Evolutionary conservation across 1,140 invertebrate species (phyloP).

Genomic region (Reticulitermes speratus): DNA sequence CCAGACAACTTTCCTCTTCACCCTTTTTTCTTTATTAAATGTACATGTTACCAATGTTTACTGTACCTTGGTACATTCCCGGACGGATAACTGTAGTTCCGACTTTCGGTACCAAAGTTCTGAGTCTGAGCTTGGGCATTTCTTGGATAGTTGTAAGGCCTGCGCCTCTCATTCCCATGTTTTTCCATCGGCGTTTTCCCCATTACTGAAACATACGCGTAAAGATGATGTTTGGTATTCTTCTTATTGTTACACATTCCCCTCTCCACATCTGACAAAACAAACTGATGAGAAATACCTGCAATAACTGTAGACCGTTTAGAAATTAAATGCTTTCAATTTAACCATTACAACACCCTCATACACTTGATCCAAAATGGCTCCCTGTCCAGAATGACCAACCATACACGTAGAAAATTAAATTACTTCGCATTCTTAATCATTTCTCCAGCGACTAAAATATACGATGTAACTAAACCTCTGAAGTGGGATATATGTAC

Average conservation of each 20-base stretch:
- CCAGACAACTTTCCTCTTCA: neutral
- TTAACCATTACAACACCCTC: no score
- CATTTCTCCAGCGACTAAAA: no score
- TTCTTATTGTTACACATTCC: neutral
- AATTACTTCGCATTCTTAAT: no score
- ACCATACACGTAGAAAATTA: neutral
- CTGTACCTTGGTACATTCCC: slow-evolving; percentile 14
- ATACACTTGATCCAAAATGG: neutral
- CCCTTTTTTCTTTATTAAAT: neutral
- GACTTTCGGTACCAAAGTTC: slow-evolving; percentile 2
- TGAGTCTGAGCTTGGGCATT: slow-evolving; percentile 9
- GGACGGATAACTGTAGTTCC: slow-evolving; percentile 14
- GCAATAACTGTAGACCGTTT: neutral
- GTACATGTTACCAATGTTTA: neutral
- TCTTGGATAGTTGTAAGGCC: slow-evolving; percentile 18
- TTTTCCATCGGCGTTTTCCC: slow-evolving; percentile 3
- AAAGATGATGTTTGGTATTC: neutral
- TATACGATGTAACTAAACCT: no score
- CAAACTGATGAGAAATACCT: neutral
- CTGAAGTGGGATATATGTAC: no score
- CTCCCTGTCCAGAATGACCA: neutral
- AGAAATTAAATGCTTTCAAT: no score
- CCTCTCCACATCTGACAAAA: neutral
- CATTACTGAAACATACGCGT: slow-evolving; percentile 18
- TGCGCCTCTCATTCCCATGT: slow-evolving; percentile 13